Base-by-base conservation (phyloP, 2,888 invertebrate genomes). In the Syrista parreyssii region DNA sequence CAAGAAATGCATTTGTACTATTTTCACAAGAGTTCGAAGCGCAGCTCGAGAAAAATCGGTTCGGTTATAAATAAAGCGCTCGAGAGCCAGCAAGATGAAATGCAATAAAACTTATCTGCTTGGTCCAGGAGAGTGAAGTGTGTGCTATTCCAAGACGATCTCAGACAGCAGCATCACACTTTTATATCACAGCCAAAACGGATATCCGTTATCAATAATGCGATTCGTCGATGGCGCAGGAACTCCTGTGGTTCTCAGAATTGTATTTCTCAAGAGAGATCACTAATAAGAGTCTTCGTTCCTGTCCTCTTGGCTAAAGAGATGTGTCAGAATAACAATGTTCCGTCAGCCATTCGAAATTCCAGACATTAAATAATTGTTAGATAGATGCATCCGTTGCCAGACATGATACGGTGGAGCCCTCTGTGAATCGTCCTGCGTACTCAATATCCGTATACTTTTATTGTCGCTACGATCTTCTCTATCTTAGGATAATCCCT, bases 61-160 rank as follows among this genome's bases (percentile, higher is more conserved):
- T 78, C 79, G 68, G 74, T 76, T 86, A 85, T 88, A 88, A 87
- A 88, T 88, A 87, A 86, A 89, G 85, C 86, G 79, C 82, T 83
- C 85, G 82, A 86, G 85, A 84, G 85, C 84, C 55, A 80, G 79
- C 82, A 73, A 81, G 83, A 83, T 80, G 82, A 84, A 86, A 84
- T 85, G 85, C 84, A 88, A 88, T 86, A 87, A 87, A 87, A 86
- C 76, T 81, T 79, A 80, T 83, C 82, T 78, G 78, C 35, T 34
- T 4, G 40, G 68, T 35, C 15, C 15, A 71, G 40, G n/a, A 75
- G 68, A 40, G 68, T 77, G 55, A 32, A 74, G 68, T 12, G 68
- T 32, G 69, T 68, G 76, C 40, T 78, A 76, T 76, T 78, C 72
- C 72, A 55, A 76, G 76, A 33, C 75, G 76, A 36, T 68, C 76